These are phyloP conservation scores for Campoplex nolae DNA, from an alignment of 2,888 invertebrate genomes.

Conservation along the genomic window DNA sequence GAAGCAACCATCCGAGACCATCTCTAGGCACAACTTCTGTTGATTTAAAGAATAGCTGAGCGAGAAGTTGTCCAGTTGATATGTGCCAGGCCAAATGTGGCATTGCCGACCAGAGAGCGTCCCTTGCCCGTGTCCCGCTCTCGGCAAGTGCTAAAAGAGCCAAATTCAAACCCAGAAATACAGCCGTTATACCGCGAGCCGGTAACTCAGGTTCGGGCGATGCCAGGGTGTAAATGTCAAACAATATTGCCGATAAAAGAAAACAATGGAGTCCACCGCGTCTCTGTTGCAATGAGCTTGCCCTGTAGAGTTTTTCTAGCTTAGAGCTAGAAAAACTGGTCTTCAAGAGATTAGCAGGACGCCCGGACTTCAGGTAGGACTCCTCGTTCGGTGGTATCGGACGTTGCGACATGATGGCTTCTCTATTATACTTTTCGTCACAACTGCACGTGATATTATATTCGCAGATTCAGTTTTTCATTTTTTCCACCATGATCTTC, in stretches of 20 bases:
- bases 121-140: slow-evolving; percentile 78
- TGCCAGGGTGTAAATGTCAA: slow-evolving; percentile 87
- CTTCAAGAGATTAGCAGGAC: slow-evolving; percentile 83
- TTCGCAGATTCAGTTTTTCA: background rate
- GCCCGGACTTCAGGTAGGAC: slow-evolving; percentile 82
- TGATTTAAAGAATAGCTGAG: slow-evolving; percentile 87
- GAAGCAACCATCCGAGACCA: slow-evolving; percentile 90
- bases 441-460: background rate
- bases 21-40: slow-evolving; percentile 88
- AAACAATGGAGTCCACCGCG: slow-evolving; percentile 90
- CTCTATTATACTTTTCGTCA: slow-evolving; percentile 1
- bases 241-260: slow-evolving; percentile 88
- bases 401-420: slow-evolving; percentile 76
- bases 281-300: slow-evolving; percentile 90
- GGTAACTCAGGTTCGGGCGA: slow-evolving; percentile 84
- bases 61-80: slow-evolving; percentile 87
- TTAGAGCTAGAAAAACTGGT: slow-evolving; percentile 87
- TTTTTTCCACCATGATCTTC: background rate
- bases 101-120: slow-evolving; percentile 86
- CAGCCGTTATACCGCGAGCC: slow-evolving; percentile 79
- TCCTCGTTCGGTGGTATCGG: slow-evolving; percentile 82
- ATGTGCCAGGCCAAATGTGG: slow-evolving; percentile 89
- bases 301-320: slow-evolving; percentile 89
- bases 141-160: slow-evolving; percentile 81
- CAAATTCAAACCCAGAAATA: slow-evolving; percentile 82